Percentiles rank a stretch among this genome's conserved stretches.
phyloP scores from a whole-genome alignment of 1,140 invertebrate genomes.

The Zaprionus africanus region DNA sequence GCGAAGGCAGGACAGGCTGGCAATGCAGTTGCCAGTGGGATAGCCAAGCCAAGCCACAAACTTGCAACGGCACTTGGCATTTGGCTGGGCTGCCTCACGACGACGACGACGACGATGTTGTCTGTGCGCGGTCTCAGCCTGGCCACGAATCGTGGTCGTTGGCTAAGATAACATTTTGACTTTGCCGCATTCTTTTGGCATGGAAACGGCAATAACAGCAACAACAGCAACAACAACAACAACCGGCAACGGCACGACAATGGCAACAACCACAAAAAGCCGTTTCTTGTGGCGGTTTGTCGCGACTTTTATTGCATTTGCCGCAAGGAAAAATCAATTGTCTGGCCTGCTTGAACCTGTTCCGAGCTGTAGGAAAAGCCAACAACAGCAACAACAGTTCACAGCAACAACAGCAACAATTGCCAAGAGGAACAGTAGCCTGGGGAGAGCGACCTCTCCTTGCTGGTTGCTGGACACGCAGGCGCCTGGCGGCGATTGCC shows the following conservation, averaged over 20 bases:
- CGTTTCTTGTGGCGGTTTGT: constrained; percentile 59
- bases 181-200: constrained; percentile 82
- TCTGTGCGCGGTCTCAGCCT: constrained; percentile 26
- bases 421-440: constrained; percentile 57
- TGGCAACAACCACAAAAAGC: constrained; percentile 62
- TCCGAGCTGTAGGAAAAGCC: constrained; percentile 49
- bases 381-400: constrained; percentile 8
- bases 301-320: constrained; percentile 48
- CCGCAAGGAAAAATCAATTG: constrained; percentile 76
- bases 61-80: constrained; percentile 77
- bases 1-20: background rate
- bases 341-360: constrained; percentile 72
- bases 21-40: background rate
- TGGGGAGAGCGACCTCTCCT: background rate
- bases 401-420: constrained; percentile 14
- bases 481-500: constrained; percentile 60
- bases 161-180: constrained; percentile 82
- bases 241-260: constrained; percentile 49
- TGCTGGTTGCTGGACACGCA: constrained; percentile 37
- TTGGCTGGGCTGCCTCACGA: constrained; percentile 31
- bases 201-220: constrained; percentile 59
- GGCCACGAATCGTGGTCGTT: constrained; percentile 76
- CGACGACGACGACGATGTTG: background rate
- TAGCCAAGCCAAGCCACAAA: constrained; percentile 19
- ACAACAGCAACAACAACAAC: constrained; percentile 42